Evolutionary conservation across 1,140 invertebrate species (phyloP).

Genomic region (Nylanderia fulva): DNA sequence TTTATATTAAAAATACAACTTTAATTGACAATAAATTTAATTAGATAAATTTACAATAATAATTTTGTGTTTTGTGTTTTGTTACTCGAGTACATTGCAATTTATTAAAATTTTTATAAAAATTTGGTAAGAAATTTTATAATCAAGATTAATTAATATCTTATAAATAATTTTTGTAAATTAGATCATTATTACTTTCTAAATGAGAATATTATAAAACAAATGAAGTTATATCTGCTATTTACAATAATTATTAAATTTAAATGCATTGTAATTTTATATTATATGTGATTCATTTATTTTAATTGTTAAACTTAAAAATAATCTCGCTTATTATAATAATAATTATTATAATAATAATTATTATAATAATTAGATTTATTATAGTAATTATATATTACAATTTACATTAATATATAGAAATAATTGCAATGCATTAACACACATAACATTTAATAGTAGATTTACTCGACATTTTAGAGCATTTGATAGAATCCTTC

Average conservation of each 20-base stretch:
- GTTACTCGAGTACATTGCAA: neutral
- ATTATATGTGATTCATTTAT: conserved; percentile 22
- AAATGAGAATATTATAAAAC: neutral
- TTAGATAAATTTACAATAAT: no score
- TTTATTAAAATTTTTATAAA: neutral
- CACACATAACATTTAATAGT: neutral
- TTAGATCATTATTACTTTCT: neutral
- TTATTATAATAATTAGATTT: no score
- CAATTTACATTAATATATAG: neutral
- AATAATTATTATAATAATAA: no score
- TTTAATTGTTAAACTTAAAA: neutral
- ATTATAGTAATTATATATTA: neutral
- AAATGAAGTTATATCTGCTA: neutral
- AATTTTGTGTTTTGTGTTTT: no score
- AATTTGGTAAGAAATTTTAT: neutral
- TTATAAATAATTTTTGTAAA: neutral
- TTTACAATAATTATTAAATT: neutral
- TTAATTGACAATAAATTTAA: no score
- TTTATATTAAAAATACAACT: no score
- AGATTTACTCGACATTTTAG: conserved; percentile 12
- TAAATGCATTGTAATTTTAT: neutral
- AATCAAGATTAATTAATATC: neutral
- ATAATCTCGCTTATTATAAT: neutral
- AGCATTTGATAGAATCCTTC: no score
- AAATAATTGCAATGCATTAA: conserved; percentile 13